Percentiles rank a stretch among this genome's conserved stretches.
phyloP scores from a whole-genome alignment of 2,113 vertebrate species.

The Scortum barcoo region DNA sequence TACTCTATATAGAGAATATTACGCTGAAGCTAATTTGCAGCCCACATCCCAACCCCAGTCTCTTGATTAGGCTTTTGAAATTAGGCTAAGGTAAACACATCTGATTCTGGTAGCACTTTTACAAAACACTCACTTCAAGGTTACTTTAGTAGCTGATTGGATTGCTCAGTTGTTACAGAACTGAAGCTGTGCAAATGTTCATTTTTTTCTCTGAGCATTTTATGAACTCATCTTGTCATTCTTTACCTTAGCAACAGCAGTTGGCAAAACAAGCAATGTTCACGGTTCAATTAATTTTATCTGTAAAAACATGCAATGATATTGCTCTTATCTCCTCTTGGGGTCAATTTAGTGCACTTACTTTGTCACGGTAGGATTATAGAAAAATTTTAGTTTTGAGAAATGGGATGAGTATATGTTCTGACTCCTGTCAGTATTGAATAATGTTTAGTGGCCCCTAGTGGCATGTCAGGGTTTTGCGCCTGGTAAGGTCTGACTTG shows the following conservation, averaged over 20 bases:
- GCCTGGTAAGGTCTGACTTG: no score
- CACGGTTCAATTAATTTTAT: no score
- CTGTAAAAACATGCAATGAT: no score
- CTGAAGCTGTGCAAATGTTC: neutral
- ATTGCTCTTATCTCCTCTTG: no score
- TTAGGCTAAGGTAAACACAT: neutral
- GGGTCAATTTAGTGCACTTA: no score
- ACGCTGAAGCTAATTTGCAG: neutral
- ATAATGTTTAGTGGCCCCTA: no score
- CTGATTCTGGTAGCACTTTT: neutral
- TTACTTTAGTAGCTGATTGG: neutral
- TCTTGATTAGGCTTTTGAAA: neutral
- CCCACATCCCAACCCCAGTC: neutral
- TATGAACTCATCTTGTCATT: neutral
- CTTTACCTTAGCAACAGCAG: neutral
- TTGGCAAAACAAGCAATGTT: neutral
- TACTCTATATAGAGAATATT: neutral
- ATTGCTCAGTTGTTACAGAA: neutral
- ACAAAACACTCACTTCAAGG: neutral
- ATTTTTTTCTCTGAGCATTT: neutral
- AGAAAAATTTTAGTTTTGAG: no score
- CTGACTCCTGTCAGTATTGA: no score
- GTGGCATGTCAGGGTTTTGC: no score
- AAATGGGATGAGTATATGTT: no score
- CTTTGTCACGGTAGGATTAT: neutral